phyloP scores from a whole-genome alignment of 2,113 vertebrate species.

The Onychostruthus taczanowskii region DNA sequence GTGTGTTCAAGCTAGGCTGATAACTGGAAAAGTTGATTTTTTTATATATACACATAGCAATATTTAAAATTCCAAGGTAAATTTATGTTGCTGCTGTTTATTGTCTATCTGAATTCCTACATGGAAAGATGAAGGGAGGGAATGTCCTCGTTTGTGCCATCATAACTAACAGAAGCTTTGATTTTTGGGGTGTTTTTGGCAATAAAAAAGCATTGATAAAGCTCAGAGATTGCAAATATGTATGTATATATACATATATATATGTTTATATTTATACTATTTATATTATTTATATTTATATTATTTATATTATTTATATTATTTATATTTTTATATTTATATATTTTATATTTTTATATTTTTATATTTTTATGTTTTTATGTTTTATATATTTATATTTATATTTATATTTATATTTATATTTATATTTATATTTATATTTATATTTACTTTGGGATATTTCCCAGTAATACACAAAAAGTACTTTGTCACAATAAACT shows the following conservation, averaged over 20 bases:
- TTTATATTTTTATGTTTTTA: no score
- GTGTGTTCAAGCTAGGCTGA: neutral
- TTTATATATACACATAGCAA: no score
- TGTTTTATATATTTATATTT: no score
- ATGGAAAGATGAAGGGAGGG: neutral
- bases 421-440: no score
- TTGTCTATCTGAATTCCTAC: neutral
- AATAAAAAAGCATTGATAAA: neutral
- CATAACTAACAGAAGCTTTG: neutral
- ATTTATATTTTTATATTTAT: neutral
- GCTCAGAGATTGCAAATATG: neutral
- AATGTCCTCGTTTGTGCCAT: neutral
- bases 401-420: neutral
- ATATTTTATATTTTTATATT: no score
- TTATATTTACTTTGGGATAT: neutral
- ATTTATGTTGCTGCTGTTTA: neutral
- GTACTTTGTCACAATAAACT: rapidly evolving
- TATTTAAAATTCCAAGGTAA: neutral
- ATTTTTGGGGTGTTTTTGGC: neutral
- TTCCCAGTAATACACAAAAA: neutral
- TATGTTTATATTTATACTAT: no score
- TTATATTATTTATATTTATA: no score
- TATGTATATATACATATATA: no score
- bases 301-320: neutral
- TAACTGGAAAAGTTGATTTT: neutral